Conservation (phyloP, 2,797 vertebrate genomes). For the Siniperca undulata region DNA sequence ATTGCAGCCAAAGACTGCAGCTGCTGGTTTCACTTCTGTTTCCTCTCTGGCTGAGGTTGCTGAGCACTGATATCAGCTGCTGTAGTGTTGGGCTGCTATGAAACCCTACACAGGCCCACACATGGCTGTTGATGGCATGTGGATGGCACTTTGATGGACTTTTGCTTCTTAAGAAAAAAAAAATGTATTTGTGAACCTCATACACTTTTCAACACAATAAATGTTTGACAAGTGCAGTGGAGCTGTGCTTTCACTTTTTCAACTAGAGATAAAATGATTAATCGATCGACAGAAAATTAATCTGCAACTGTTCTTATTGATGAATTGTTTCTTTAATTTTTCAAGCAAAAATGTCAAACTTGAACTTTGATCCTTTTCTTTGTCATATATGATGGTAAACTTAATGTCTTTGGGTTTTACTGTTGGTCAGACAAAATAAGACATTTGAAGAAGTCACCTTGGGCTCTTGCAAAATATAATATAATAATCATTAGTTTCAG, state of each 20-base stretch:
- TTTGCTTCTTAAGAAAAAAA: conserved; percentile 66
- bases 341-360: background rate
- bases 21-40: conserved; percentile 33
- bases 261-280: background rate
- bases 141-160: conserved; percentile 64
- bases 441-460: background rate
- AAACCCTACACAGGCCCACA: conserved; percentile 49
- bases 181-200: conserved; percentile 80
- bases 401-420: background rate
- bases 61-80: conserved; percentile 38
- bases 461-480: background rate
- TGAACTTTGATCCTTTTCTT: background rate
- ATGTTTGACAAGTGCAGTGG: conserved; percentile 81
- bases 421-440: background rate
- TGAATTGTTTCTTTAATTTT: background rate
- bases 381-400: background rate
- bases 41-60: conserved; percentile 22
- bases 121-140: conserved; percentile 56
- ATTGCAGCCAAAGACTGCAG: conserved; percentile 34
- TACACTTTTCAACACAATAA: conserved; percentile 84
- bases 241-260: conserved; percentile 36
- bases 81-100: conserved; percentile 39
- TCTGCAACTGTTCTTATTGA: background rate
- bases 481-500: background rate
- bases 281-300: background rate